phyloP scores from a whole-genome alignment of 2,888 invertebrate species.

The Linnaemya vulpina region DNA sequence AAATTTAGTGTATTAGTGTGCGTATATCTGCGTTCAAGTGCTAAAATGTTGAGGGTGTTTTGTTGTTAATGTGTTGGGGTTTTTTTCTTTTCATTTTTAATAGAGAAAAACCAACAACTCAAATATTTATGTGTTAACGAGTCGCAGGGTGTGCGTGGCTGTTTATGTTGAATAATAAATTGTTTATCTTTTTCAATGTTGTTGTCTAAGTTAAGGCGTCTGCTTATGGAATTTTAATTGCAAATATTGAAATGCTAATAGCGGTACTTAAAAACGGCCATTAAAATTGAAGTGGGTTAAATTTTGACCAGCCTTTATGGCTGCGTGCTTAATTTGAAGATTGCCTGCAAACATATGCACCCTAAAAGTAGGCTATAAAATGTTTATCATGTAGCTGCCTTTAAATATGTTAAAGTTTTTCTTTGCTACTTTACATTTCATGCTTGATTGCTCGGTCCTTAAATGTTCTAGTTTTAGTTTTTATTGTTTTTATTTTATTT shows the following conservation, averaged over 20 bases:
- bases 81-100: not conserved
- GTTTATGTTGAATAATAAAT: constrained; percentile 33
- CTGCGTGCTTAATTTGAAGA: not conserved
- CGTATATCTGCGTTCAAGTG: constrained; percentile 6
- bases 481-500: not conserved
- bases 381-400: not conserved
- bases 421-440: not conserved
- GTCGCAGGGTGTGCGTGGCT: not conserved
- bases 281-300: not conserved
- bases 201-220: not conserved
- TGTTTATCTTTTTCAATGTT: constrained; percentile 30
- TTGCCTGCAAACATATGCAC: not conserved
- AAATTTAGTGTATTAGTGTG: not conserved
- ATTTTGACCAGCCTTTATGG: not conserved
- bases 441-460: constrained; percentile 15
- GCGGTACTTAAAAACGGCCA: not conserved
- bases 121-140: constrained; percentile 24
- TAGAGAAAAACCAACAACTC: not conserved
- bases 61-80: constrained; percentile 43
- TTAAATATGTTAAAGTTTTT: constrained; percentile 5
- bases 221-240: constrained; percentile 4
- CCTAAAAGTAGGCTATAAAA: constrained; percentile 30
- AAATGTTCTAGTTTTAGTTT: constrained; percentile 28
- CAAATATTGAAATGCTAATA: not conserved
- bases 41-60: constrained; percentile 26